A percentile compares a stretch with the other conserved stretches of the same genome.
Conservation (phyloP, 2,888 invertebrate species). For the Tanypteryx hageni region DNA sequence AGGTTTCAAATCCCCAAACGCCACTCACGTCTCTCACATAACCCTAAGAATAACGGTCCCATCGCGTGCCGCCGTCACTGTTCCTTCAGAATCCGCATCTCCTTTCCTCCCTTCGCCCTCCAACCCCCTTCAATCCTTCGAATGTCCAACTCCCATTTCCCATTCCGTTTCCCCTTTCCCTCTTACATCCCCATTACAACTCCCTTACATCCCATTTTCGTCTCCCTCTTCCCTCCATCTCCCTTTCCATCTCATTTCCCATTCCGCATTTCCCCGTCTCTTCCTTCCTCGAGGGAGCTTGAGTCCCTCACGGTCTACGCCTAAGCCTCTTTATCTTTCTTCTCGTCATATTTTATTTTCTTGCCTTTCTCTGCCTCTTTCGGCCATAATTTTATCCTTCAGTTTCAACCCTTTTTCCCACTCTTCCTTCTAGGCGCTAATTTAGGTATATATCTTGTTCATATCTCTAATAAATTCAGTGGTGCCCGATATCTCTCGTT, state of each 20-base stretch:
- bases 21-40: not conserved
- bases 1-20: not conserved
- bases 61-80: not conserved
- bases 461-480: too few species aligned
- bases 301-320: not conserved
- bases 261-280: not conserved
- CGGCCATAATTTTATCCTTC: not conserved
- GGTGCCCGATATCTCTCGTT: too few species aligned
- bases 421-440: not conserved
- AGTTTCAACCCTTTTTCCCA: not conserved
- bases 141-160: slow-evolving; percentile 11
- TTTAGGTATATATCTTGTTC: too few species aligned
- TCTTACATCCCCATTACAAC: not conserved
- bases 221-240: not conserved
- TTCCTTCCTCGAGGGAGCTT: not conserved
- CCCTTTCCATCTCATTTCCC: not conserved
- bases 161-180: not conserved
- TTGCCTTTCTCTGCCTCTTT: not conserved
- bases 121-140: not conserved
- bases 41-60: not conserved
- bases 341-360: not conserved
- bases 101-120: too few species aligned
- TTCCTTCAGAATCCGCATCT: not conserved
- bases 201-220: slow-evolving; percentile 21
- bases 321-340: not conserved